A percentile compares a stretch with the other conserved stretches of the same genome.
Evolutionary conservation across 1,140 invertebrate genomes (phyloP).

Genomic region (Eumeta japonica): DNA sequence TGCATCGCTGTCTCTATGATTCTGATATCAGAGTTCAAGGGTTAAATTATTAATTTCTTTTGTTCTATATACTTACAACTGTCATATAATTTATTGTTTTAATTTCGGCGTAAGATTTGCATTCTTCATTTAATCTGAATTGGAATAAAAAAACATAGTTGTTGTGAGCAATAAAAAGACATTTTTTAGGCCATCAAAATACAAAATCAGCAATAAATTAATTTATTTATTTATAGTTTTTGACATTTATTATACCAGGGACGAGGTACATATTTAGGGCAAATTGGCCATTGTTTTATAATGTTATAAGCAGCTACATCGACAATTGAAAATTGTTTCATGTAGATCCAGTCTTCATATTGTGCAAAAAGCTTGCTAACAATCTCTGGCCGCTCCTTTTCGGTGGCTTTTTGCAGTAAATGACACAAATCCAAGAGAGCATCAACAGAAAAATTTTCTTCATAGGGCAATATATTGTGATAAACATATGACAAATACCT

Average conservation of each 20-base stretch:
- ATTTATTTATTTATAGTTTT: too few relatives aligned
- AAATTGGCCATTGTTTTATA: constrained; percentile 52
- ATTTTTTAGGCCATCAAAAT: too few relatives aligned
- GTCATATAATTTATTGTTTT: too few relatives aligned
- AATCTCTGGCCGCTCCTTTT: constrained; percentile 31
- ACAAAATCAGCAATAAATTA: too few relatives aligned
- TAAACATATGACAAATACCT: constrained; percentile 50
- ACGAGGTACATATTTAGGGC: constrained; percentile 31
- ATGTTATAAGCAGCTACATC: constrained; percentile 65
- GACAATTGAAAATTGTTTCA: constrained; percentile 51
- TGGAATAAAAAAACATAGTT: too few relatives aligned
- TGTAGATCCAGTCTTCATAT: constrained; percentile 30
- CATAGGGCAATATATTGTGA: constrained; percentile 34
- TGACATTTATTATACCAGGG: constrained; percentile 36
- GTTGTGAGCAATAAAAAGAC: too few relatives aligned
- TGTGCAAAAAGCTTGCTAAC: constrained; percentile 30
- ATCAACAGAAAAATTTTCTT: constrained; percentile 45
- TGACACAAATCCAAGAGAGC: constrained; percentile 64
- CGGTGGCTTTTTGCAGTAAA: constrained; percentile 41
- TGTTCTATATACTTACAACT: too few relatives aligned
- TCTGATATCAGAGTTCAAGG: too few relatives aligned
- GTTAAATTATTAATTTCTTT: too few relatives aligned
- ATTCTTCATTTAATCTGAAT: too few relatives aligned
- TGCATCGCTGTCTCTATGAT: too few relatives aligned
- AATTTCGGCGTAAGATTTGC: too few relatives aligned